Evolutionary conservation across 1,140 invertebrate species (phyloP), one percentile per base, ranked within the genome.

Genomic region (Halesus radiatus): DNA sequence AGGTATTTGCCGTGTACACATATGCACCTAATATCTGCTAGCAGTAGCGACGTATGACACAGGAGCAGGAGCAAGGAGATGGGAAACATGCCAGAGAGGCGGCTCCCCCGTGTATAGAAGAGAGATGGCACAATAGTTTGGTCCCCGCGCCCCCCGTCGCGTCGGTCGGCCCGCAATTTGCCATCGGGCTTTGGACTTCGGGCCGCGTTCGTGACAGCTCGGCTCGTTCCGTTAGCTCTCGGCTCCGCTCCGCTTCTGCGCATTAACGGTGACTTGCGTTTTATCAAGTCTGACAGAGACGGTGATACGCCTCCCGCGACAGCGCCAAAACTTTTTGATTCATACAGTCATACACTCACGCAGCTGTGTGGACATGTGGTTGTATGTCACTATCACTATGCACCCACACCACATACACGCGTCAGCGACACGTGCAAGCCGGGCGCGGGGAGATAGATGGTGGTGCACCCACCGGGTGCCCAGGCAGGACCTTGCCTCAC

Each of bases 231-330:
- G 76, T 29, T 50, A 22, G 8, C 29, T 1, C 8, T 78, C 76
- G 76, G 76, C 62, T 66, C 76, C 45, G 60, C 54, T 77, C 22
- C 37, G 60, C 60, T 66, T 68, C 60, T 78, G 76, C 76, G 76
- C 76, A 78, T 68, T 68, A 68, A 79, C 70, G 68, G 78, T 79
- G 78, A 79, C 78, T 79, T 79, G 78, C 78, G 70, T 79, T 79
- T 79, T 73, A 66, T 50, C 18, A 53, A 13, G 52, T 37, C 26
- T 5, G 54, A 79, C 37, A 32, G 70, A 73, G 78, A 64, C 32
- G 37, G 66, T 7, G 32, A 73, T 52, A 73, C 16, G 53, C 54
- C 45, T 26, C 56, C 53, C 72, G 72, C 68, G 23, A 53, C 66
- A 68, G 15, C 68, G 32, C 60, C 29, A 7, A 74, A 78, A 53